Conservation (phyloP, 1,140 invertebrate genomes). For the Orchesella cincta region DNA sequence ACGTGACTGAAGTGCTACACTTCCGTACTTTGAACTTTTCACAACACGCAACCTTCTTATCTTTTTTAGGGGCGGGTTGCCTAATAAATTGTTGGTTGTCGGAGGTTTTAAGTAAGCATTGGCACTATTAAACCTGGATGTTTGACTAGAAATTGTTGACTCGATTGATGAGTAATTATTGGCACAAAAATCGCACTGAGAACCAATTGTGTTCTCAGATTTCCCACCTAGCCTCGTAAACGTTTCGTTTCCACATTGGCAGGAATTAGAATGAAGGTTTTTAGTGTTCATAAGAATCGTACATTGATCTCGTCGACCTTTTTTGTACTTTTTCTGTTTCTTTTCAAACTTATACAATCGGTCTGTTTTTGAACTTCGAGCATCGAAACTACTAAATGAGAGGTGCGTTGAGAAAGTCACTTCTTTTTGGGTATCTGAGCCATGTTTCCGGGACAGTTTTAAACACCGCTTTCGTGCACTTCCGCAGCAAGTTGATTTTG, state of each 20-base stretch:
- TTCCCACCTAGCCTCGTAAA: too few relatives aligned
- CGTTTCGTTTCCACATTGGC: too few relatives aligned
- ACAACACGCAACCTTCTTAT: constrained; percentile 33
- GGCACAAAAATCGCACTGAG: neutral
- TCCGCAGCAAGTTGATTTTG: neutral
- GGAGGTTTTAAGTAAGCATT: neutral
- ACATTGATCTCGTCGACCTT: constrained; percentile 21
- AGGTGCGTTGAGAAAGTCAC: neutral
- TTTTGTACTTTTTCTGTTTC: constrained; percentile 21
- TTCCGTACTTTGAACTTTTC: constrained; percentile 43
- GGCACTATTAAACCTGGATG: neutral
- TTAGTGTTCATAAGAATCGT: constrained; percentile 38
- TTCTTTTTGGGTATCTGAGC: neutral
- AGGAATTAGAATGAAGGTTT: too few relatives aligned
- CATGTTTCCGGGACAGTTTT: neutral
- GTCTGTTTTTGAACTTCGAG: constrained; percentile 24
- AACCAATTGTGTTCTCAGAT: neutral
- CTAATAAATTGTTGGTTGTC: neutral
- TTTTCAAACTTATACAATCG: constrained; percentile 43
- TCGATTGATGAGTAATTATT: neutral
- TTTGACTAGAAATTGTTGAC: neutral
- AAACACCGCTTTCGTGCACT: neutral
- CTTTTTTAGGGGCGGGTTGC: neutral
- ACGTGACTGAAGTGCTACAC: constrained; percentile 47
- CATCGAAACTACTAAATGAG: neutral